Percentiles rank a stretch among this genome's conserved stretches.
phyloP scores from a whole-genome alignment of 2,888 invertebrate species.

The Himalopsyche kuldschensis region DNA sequence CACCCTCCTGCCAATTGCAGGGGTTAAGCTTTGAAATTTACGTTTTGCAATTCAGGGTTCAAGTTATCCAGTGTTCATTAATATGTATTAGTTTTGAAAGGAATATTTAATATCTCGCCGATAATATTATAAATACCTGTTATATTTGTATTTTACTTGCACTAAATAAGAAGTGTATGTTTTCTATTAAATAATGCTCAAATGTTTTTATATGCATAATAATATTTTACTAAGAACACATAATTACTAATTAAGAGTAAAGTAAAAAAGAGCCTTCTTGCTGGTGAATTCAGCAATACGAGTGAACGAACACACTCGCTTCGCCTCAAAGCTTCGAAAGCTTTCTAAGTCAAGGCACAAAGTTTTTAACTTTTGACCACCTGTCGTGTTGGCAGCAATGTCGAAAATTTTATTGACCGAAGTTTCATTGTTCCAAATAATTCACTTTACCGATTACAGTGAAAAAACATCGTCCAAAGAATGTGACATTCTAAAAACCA shows the following conservation, averaged over 20 bases:
- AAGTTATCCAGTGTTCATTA: too few relatives aligned
- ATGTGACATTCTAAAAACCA: neutral
- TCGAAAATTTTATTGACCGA: slow-evolving; percentile 15
- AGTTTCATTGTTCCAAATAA: slow-evolving; percentile 4
- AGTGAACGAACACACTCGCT: neutral
- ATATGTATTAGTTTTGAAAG: too few relatives aligned
- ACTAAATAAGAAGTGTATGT: too few relatives aligned
- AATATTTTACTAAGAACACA: neutral
- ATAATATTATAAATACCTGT: too few relatives aligned
- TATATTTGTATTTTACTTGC: too few relatives aligned
- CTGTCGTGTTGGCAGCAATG: slow-evolving; percentile 17
- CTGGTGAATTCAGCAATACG: neutral
- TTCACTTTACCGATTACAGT: neutral
- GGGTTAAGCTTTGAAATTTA: too few relatives aligned
- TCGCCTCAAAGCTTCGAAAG: slow-evolving; percentile 6
- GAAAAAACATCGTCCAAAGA: neutral
- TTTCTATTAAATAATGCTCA: too few relatives aligned
- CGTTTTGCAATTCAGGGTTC: too few relatives aligned
- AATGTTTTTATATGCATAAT: too few relatives aligned
- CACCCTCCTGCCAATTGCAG: too few relatives aligned
- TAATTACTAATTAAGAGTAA: neutral
- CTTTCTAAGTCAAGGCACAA: slow-evolving; percentile 16
- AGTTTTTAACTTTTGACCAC: slow-evolving; percentile 23
- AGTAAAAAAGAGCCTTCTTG: neutral
- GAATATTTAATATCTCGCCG: too few relatives aligned